Percentiles rank a stretch among this genome's conserved stretches.
Conservation (phyloP, 2,113 vertebrate genomes). For the Pedetes capensis region DNA sequence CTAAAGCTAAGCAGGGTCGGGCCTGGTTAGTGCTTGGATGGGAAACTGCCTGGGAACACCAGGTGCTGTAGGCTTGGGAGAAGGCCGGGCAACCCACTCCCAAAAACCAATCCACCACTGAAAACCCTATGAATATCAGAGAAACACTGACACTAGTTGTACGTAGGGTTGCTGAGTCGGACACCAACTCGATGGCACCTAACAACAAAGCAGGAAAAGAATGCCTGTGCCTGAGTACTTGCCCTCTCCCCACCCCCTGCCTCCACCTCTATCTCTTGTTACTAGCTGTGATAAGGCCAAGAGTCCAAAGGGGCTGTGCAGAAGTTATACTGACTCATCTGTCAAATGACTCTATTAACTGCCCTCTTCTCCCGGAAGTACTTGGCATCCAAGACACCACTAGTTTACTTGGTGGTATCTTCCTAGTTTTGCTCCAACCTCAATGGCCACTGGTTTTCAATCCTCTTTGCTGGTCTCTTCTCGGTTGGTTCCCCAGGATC, state of each 20-base stretch:
- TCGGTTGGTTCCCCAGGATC: not conserved
- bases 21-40: too few relatives aligned
- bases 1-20: too few relatives aligned
- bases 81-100: too few relatives aligned
- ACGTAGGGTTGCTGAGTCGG: too few relatives aligned
- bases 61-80: too few relatives aligned
- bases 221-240: fast-evolving
- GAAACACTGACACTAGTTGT: too few relatives aligned
- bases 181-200: too few relatives aligned
- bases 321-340: not conserved
- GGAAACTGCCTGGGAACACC: too few relatives aligned
- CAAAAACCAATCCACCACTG: too few relatives aligned
- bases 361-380: not conserved
- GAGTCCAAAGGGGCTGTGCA: not conserved
- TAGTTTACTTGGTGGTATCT: not conserved
- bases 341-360: not conserved
- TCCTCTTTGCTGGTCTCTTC: not conserved
- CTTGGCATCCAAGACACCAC: not conserved
- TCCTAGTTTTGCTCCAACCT: not conserved
- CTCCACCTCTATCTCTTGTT: too few relatives aligned
- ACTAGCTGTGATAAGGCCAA: not conserved
- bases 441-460: not conserved
- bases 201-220: not conserved
- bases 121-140: too few relatives aligned
- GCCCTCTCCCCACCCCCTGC: fast-evolving